Evolutionary conservation across 2,888 invertebrate genomes (phyloP), one percentile per base, ranked within the genome.

Genomic region (Proisotoma minuta): DNA sequence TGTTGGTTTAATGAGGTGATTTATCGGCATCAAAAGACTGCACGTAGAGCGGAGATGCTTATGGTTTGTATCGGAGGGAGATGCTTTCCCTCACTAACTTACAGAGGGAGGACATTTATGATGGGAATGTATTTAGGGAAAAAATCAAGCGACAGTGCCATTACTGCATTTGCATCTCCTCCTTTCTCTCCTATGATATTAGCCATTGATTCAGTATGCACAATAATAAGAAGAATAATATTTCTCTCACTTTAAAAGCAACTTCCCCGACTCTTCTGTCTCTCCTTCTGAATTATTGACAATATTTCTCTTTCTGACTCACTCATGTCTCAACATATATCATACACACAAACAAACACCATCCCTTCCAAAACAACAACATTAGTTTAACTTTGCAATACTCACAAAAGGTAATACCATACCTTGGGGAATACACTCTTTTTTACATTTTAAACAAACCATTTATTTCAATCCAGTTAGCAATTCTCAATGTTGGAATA

Each of bases 141-240:
- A 66, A 69, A 69, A 65, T 61, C 59, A 59, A 57, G 60, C 52
- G 65, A 61, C 52, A 54, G 51, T 43, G 5, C 68, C 66, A 68
- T 70, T 70, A 63, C 66, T 66, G 63, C 70, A 73, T 73, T 71
- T 70, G 70, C 71, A 67, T 70, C 67, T 60, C 56, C 56, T 56
- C 53, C 23, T 24, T 51, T 43, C 60, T 52, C 60, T 62, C 57
- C 54, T 4, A 58, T 69, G 39, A 34, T 56, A 65, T 66, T 67
- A 69, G 60, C 65, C 66, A 69, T 69, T 69, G 66, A 69, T 69
- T 69, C 65, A 54, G 40, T 67, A 59, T 57, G 62, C 63, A 51
- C 40, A 43, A 63, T 18, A n/a, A 43, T 5, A 43, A 43, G 43
- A 43, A 43, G 43, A 43, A 12, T 15, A 4, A 43, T 5, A n/a